These are phyloP conservation scores for Lophius piscatorius DNA, from an alignment of 2,113 vertebrate species.

Conservation along the genomic window DNA sequence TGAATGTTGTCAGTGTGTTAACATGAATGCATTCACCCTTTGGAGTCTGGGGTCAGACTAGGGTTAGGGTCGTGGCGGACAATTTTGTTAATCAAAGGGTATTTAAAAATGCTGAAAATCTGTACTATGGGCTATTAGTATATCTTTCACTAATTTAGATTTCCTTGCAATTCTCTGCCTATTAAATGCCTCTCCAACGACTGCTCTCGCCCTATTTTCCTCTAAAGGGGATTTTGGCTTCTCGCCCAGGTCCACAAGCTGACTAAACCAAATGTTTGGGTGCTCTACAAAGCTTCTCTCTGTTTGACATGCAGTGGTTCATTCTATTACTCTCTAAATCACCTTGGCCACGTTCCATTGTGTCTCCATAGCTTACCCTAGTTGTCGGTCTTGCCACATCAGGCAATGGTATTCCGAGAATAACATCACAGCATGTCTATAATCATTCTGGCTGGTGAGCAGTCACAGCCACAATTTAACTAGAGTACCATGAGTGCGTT, in stretches of 20 bases:
- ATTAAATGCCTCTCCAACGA: slow-evolving; percentile 10
- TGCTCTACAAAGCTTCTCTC: slow-evolving; percentile 38
- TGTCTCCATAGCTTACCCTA: slow-evolving; percentile 51
- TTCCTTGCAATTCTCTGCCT: neutral
- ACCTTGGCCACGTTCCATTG: slow-evolving; percentile 54
- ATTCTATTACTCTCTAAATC: slow-evolving; percentile 37
- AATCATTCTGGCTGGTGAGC: slow-evolving; percentile 49
- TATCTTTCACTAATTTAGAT: neutral
- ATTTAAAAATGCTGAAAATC: too few relatives aligned
- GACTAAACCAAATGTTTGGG: slow-evolving; percentile 58
- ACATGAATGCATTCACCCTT: too few relatives aligned
- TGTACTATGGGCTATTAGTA: too few relatives aligned
- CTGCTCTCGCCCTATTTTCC: slow-evolving; percentile 36
- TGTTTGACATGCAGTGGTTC: slow-evolving; percentile 46
- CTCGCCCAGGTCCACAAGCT: slow-evolving; percentile 22
- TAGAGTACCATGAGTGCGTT: slow-evolving; percentile 38
- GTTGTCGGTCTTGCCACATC: slow-evolving; percentile 45
- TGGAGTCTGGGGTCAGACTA: too few relatives aligned
- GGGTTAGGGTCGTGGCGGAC: too few relatives aligned
- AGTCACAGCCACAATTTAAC: slow-evolving; percentile 41
- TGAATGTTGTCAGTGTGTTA: too few relatives aligned
- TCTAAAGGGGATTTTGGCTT: slow-evolving; percentile 30
- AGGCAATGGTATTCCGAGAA: slow-evolving; percentile 43
- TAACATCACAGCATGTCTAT: slow-evolving; percentile 46
- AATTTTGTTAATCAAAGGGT: too few relatives aligned